A percentile compares a stretch with the other conserved stretches of the same genome.
Conservation (phyloP, 1,140 invertebrate genomes). For the Xylocopa sonorina region DNA sequence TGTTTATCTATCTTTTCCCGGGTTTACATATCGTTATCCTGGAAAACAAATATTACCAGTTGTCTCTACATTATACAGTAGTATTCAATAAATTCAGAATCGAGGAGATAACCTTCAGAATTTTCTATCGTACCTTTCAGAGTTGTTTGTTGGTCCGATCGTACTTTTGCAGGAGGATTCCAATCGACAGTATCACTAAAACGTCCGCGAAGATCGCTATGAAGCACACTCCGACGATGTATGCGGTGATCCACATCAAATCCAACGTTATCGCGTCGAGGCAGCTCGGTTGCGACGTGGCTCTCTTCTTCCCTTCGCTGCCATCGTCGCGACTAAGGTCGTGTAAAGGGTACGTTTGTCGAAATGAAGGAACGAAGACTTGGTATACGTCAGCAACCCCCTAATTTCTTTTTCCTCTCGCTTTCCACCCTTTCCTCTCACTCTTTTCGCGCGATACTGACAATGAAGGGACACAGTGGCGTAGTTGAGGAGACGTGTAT, state of each 20-base stretch:
- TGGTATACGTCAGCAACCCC: too few species aligned
- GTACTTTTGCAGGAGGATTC: conserved; percentile 32
- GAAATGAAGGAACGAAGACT: not conserved
- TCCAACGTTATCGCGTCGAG: conserved; percentile 64
- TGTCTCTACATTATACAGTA: too few species aligned
- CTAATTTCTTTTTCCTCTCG: not conserved
- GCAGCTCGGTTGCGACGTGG: conserved; percentile 39
- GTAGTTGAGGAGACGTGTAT: not conserved
- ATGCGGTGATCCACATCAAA: conserved; percentile 63
- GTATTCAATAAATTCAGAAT: too few species aligned
- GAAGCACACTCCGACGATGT: conserved; percentile 60
- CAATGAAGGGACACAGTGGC: conserved; percentile 27
- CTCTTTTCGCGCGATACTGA: not conserved
- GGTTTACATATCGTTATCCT: too few species aligned
- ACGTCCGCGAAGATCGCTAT: conserved; percentile 62
- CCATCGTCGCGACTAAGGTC: conserved; percentile 42
- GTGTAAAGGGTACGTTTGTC: conserved; percentile 44
- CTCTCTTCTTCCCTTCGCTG: conserved; percentile 9
- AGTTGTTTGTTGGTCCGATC: not conserved
- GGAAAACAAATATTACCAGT: too few species aligned
- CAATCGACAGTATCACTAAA: conserved; percentile 61
- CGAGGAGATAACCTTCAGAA: too few species aligned
- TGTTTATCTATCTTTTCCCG: not conserved
- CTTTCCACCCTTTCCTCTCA: not conserved
- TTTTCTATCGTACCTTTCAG: too few species aligned